Conservation (phyloP, 2,797 vertebrate genomes). For the Moxostoma hubbsi region DNA sequence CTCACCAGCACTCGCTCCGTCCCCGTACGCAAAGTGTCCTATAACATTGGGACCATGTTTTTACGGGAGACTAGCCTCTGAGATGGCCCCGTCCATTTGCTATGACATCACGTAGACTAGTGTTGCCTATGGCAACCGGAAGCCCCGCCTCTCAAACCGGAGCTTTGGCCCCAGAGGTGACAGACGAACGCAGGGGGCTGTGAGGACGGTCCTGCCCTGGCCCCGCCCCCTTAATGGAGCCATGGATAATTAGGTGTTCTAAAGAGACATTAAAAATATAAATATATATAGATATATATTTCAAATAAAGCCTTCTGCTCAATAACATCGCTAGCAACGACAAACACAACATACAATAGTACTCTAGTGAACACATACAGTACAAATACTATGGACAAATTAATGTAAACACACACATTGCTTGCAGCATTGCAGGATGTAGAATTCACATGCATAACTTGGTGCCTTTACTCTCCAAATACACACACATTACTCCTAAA, state of each 20-base stretch:
- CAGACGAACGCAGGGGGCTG: not conserved
- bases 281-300: slow-evolving; percentile 47
- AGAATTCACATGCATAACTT: slow-evolving; percentile 61
- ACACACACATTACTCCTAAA: slow-evolving; percentile 42
- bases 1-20: slow-evolving; percentile 84
- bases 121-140: slow-evolving; percentile 44
- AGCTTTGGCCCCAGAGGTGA: slow-evolving; percentile 17
- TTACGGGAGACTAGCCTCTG: slow-evolving; percentile 98
- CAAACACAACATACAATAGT: not conserved
- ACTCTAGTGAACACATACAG: not conserved
- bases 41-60: slow-evolving; percentile 99
- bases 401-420: slow-evolving; percentile 37
- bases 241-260: slow-evolving; percentile 48
- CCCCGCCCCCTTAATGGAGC: slow-evolving; percentile 35
- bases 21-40: slow-evolving; percentile 94
- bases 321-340: slow-evolving; percentile 30
- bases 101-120: slow-evolving; percentile 43
- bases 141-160: slow-evolving; percentile 35
- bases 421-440: slow-evolving; percentile 60
- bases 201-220: not conserved
- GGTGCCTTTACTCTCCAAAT: slow-evolving; percentile 63
- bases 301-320: slow-evolving; percentile 57
- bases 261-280: slow-evolving; percentile 51
- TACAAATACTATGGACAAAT: slow-evolving; percentile 14
- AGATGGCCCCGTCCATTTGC: slow-evolving; percentile 60